Evolutionary conservation across 2,797 vertebrate genomes (phyloP).

Genomic region (Sphaeramia orbicularis): DNA sequence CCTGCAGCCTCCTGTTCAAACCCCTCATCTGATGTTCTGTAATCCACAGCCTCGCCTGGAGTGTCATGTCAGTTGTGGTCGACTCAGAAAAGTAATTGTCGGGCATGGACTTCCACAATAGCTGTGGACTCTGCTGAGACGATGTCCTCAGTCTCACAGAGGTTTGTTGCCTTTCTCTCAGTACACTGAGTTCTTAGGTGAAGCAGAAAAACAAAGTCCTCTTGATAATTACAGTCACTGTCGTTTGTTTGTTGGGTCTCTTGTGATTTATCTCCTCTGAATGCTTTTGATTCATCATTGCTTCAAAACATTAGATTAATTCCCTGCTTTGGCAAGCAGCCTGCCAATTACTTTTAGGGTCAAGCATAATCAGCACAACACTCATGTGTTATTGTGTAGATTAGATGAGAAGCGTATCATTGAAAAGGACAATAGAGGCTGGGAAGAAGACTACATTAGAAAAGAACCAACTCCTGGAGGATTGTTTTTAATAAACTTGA

Average conservation of each 20-base stretch:
- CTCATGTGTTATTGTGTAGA: slow-evolving; percentile 64
- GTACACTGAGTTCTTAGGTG: slow-evolving; percentile 37
- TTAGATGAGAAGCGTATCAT: slow-evolving; percentile 66
- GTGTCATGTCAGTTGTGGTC: slow-evolving; percentile 17
- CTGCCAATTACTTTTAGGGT: slow-evolving; percentile 78
- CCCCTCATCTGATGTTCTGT: slow-evolving; percentile 25
- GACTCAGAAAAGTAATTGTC: slow-evolving; percentile 34
- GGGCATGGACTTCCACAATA: slow-evolving; percentile 17
- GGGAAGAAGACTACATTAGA: background rate
- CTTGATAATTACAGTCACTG: slow-evolving; percentile 71
- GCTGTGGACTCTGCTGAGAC: slow-evolving; percentile 34
- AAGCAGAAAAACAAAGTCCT: slow-evolving; percentile 66
- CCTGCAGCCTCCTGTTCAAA: background rate
- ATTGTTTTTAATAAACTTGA: slow-evolving; percentile 40
- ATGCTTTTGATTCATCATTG: slow-evolving; percentile 68
- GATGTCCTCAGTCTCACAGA: slow-evolving; percentile 23
- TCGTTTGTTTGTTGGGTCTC: slow-evolving; percentile 70
- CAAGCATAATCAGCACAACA: slow-evolving; percentile 70
- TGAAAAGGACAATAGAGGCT: slow-evolving; percentile 48
- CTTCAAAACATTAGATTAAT: slow-evolving; percentile 76
- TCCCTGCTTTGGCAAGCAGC: slow-evolving; percentile 75
- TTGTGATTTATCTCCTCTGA: slow-evolving; percentile 67
- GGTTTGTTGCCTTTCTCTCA: slow-evolving; percentile 52
- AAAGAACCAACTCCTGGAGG: background rate
- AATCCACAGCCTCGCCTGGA: slow-evolving; percentile 34